Conservation (phyloP, 2,113 vertebrate species). For the Mixornis gularis region DNA sequence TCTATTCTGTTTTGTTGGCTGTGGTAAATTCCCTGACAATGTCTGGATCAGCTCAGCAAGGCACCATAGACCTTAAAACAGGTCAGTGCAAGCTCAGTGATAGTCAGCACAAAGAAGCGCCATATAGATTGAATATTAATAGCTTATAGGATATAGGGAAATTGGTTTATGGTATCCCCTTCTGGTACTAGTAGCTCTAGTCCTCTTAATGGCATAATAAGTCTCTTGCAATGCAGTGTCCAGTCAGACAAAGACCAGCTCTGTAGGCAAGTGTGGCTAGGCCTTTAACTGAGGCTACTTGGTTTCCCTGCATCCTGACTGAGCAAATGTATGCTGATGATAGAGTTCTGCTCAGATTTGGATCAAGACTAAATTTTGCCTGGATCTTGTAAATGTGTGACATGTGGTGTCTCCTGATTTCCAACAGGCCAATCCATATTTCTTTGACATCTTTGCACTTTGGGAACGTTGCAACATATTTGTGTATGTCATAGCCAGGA, state of each 20-base stretch:
- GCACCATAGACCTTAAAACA: neutral
- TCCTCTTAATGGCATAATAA: neutral
- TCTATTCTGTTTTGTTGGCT: neutral
- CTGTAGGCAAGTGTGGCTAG: neutral
- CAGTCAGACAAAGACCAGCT: neutral
- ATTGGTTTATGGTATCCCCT: neutral
- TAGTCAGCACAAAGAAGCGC: neutral
- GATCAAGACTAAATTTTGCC: neutral
- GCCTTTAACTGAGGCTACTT: neutral
- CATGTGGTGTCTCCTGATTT: neutral
- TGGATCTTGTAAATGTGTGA: neutral
- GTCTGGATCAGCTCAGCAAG: neutral
- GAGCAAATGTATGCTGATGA: neutral
- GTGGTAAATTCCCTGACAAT: neutral
- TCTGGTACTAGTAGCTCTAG: neutral
- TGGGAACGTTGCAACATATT: neutral
- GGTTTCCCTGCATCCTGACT: neutral
- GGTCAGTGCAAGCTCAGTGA: neutral
- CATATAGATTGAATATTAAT: neutral
- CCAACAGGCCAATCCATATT: neutral
- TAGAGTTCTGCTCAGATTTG: neutral
- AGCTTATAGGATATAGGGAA: neutral
- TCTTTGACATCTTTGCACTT: neutral
- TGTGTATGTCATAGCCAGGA: neutral
- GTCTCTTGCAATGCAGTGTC: neutral